Evolutionary conservation across 1,140 invertebrate genomes (phyloP).

Genomic region (Semibalanus balanoides): DNA sequence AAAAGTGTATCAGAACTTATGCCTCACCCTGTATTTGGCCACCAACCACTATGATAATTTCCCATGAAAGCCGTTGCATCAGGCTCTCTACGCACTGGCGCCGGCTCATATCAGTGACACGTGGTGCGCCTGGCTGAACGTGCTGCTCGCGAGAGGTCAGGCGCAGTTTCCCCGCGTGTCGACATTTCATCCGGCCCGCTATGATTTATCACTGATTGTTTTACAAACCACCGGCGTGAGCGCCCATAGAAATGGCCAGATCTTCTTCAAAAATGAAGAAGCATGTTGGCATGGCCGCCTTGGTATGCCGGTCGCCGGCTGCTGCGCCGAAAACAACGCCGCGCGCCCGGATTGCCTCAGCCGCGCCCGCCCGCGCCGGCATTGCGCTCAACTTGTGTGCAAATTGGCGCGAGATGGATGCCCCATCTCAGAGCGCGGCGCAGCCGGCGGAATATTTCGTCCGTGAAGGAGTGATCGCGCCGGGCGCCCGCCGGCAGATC

Average conservation of each 20-base stretch:
- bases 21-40: no score
- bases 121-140: no score
- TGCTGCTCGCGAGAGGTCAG: no score
- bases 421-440: background rate
- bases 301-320: background rate
- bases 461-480: no score
- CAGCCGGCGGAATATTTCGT: background rate
- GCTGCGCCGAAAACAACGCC: background rate
- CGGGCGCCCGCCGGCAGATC: background rate
- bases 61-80: no score
- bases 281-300: background rate
- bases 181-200: background rate
- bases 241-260: background rate
- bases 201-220: constrained; percentile 1
- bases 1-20: no score
- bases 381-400: background rate
- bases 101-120: no score
- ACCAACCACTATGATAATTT: no score
- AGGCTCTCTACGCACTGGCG: no score
- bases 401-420: background rate
- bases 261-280: background rate
- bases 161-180: background rate
- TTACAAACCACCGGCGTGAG: background rate
- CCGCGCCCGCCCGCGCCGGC: no score
- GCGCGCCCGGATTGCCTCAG: background rate